Conservation (phyloP, 2,113 vertebrate genomes). For the Nyctibius bracteatus region DNA sequence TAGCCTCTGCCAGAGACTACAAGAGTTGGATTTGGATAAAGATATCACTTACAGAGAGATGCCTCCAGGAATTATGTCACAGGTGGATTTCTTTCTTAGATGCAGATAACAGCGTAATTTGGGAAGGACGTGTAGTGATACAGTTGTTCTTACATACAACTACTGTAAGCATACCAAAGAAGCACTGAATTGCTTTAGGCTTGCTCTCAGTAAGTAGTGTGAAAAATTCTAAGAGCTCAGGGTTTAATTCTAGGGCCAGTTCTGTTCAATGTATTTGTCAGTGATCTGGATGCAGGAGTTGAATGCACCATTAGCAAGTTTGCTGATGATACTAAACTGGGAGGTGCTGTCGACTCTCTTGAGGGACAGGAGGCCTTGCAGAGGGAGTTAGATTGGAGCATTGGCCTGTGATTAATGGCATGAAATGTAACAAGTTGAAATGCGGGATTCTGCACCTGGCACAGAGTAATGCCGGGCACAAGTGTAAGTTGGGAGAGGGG, state of each 20-base stretch:
- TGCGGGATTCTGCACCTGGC: background rate
- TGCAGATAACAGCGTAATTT: background rate
- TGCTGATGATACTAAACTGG: background rate
- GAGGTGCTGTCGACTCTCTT: background rate
- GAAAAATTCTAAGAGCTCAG: background rate
- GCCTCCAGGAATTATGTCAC: background rate
- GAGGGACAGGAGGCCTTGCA: background rate
- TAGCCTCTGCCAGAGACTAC: background rate
- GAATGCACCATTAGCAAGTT: too few species aligned
- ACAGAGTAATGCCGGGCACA: too few species aligned
- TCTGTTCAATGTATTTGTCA: too few species aligned
- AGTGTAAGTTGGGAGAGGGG: background rate
- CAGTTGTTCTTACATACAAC: background rate
- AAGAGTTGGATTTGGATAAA: background rate
- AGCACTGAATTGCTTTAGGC: background rate
- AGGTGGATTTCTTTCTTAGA: background rate
- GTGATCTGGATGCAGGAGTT: too few species aligned
- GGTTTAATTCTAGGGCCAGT: too few species aligned
- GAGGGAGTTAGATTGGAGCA: background rate
- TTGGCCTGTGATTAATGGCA: background rate
- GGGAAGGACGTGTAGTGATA: rapidly evolving
- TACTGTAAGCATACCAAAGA: background rate
- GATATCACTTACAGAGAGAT: background rate
- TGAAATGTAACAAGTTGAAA: background rate
- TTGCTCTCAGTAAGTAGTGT: background rate